Conservation (phyloP, 2,113 vertebrate species). For the Cariama cristata region DNA sequence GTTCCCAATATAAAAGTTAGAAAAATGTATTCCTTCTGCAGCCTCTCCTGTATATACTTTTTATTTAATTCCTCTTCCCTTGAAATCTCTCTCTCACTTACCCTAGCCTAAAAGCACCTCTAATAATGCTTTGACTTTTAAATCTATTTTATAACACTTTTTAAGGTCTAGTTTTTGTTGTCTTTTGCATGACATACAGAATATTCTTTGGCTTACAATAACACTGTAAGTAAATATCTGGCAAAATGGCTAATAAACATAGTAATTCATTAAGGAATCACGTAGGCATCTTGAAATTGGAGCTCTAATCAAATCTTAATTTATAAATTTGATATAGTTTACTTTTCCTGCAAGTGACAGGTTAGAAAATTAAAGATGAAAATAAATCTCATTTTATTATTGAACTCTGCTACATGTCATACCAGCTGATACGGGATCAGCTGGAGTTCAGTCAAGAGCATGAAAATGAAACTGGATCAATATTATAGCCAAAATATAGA, state of each 20-base stretch:
- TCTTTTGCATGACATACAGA: not conserved
- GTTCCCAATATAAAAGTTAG: not conserved
- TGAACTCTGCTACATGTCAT: not conserved
- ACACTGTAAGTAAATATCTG: not conserved
- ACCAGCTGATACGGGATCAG: not conserved
- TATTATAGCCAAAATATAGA: not conserved
- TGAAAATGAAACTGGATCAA: not conserved
- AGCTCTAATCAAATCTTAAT: not conserved
- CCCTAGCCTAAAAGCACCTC: not conserved
- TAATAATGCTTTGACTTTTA: not conserved
- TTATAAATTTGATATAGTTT: not conserved
- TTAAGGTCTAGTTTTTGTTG: not conserved
- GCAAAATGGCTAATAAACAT: not conserved
- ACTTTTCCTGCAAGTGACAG: not conserved
- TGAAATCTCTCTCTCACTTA: not conserved
- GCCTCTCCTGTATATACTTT: not conserved
- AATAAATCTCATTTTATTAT: not conserved
- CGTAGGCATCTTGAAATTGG: not conserved
- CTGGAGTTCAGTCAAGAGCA: not conserved
- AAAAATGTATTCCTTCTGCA: not conserved
- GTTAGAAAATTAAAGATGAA: not conserved
- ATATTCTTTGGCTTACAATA: not conserved
- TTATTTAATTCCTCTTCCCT: not conserved
- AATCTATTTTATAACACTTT: not conserved
- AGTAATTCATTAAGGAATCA: not conserved